phyloP scores from a whole-genome alignment of 2,888 invertebrate genomes.

The Timandra comae region DNA sequence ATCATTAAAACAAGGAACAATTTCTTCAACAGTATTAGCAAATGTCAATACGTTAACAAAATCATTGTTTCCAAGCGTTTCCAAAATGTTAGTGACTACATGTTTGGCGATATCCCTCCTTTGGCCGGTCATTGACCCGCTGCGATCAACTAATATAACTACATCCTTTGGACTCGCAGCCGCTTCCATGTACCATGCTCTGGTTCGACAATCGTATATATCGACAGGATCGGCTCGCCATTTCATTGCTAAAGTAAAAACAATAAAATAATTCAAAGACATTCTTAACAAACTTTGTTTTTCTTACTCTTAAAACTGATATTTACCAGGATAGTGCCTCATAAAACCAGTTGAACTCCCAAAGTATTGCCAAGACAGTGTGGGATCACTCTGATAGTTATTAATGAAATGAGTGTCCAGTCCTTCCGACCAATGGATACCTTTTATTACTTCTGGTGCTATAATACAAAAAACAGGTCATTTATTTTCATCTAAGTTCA shows the following conservation, averaged over 20 bases:
- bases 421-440: conserved; percentile 96
- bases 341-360: conserved; percentile 98
- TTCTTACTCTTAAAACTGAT: neutral
- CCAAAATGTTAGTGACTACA: conserved; percentile 91
- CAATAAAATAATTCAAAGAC: neutral
- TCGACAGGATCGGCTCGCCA: conserved; percentile 91
- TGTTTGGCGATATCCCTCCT: conserved; percentile 93
- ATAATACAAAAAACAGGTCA: neutral
- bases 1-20: conserved; percentile 93
- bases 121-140: conserved; percentile 94
- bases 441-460: conserved; percentile 91
- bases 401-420: conserved; percentile 92
- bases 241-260: conserved; percentile 78
- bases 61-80: conserved; percentile 98
- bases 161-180: conserved; percentile 98
- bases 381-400: conserved; percentile 90
- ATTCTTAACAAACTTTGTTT: neutral
- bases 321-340: conserved; percentile 93
- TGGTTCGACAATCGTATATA: conserved; percentile 95
- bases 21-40: conserved; percentile 85
- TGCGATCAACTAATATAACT: conserved; percentile 88
- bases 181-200: conserved; percentile 98
- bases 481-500: no score
- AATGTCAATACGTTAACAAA: conserved; percentile 98
- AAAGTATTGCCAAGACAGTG: conserved; percentile 98